phyloP scores from a whole-genome alignment of 2,113 vertebrate species.

The Phrynosoma platyrhinos region DNA sequence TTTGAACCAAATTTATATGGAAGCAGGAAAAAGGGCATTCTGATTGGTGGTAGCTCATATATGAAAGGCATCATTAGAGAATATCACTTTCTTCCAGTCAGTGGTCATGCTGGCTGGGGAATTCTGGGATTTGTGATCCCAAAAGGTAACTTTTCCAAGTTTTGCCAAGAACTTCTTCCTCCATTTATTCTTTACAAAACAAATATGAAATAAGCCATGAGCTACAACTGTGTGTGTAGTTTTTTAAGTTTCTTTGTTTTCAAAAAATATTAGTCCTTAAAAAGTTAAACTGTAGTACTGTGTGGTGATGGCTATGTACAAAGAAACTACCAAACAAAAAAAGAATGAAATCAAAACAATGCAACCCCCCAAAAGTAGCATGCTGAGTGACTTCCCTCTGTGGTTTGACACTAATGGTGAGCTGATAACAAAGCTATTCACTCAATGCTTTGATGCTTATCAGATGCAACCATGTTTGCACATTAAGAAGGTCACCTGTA shows the following conservation, averaged over 20 bases:
- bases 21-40: too few species aligned
- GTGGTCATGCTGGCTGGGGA: too few species aligned
- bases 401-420: conserved; percentile 40
- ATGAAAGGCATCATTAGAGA: too few species aligned
- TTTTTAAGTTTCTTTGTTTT: conserved; percentile 14
- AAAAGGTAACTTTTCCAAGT: not conserved
- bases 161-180: not conserved
- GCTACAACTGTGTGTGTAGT: not conserved
- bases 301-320: not conserved
- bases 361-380: conserved; percentile 39
- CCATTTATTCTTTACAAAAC: not conserved
- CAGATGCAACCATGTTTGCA: not conserved
- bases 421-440: rapidly evolving
- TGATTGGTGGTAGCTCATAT: too few species aligned
- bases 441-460: not conserved
- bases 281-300: conserved; percentile 10
- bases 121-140: too few species aligned
- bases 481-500: not conserved
- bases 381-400: conserved; percentile 35
- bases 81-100: too few species aligned
- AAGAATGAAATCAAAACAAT: conserved; percentile 52
- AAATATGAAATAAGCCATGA: conserved; percentile 20
- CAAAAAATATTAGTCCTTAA: conserved; percentile 15
- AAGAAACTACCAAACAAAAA: conserved; percentile 31
- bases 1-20: too few species aligned